Conservation (phyloP, 2,113 vertebrate genomes). For the Chlorodrepanis virens region DNA sequence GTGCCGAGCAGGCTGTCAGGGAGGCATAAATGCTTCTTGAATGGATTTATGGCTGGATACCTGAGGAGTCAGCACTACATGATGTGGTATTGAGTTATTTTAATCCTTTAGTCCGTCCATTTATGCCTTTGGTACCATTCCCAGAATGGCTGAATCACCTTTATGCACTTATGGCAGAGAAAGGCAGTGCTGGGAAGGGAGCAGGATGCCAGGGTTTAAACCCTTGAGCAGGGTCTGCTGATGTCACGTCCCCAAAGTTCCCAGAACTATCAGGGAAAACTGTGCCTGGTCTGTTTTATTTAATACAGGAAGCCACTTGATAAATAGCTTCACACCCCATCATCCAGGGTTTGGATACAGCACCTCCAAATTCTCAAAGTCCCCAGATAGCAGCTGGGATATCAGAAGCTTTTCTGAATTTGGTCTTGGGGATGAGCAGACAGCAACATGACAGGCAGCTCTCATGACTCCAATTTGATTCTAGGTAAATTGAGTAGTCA, state of each 20-base stretch:
- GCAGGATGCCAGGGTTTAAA: fast-evolving
- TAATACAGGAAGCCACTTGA: not conserved
- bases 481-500: not conserved
- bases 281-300: not conserved
- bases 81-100: conserved; percentile 25
- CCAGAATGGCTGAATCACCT: conserved; percentile 43
- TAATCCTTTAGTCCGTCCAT: conserved; percentile 18
- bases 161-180: not conserved
- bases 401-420: not conserved
- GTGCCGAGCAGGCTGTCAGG: not conserved
- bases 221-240: fast-evolving
- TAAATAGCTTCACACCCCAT: not conserved
- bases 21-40: not conserved
- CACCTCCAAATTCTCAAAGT: not conserved
- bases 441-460: not conserved
- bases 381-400: not conserved
- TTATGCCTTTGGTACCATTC: conserved; percentile 46
- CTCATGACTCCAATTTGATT: not conserved
- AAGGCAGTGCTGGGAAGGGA: not conserved
- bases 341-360: not conserved
- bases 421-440: not conserved
- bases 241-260: not conserved
- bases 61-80: conserved; percentile 31
- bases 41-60: conserved; percentile 26
- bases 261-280: not conserved